These are phyloP conservation scores for Psix sp. DNA, from an alignment of 1,140 invertebrate genomes.

Conservation along the genomic window DNA sequence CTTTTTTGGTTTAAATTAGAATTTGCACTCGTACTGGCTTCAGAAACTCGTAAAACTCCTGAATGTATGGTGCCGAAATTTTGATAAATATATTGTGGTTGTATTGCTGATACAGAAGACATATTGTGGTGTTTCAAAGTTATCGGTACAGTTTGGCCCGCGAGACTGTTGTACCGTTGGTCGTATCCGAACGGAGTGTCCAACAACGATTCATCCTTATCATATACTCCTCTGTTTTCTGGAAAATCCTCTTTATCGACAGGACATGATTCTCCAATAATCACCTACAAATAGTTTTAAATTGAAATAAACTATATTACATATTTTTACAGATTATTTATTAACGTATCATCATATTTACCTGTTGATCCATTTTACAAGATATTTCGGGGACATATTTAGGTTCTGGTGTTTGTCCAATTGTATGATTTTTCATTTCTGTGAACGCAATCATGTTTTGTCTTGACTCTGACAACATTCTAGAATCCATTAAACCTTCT, in stretches of 20 bases:
- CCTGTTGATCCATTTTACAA: conserved; percentile 47
- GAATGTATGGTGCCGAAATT: conserved; percentile 76
- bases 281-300: conserved; percentile 20
- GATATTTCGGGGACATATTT: conserved; percentile 68
- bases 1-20: conserved; percentile 74
- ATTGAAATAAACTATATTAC: too few relatives aligned
- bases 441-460: conserved; percentile 74
- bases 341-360: too few relatives aligned
- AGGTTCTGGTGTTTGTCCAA: conserved; percentile 68
- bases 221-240: conserved; percentile 57
- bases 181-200: conserved; percentile 72
- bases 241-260: conserved; percentile 66
- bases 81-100: conserved; percentile 73
- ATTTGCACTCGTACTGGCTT: conserved; percentile 73
- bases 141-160: conserved; percentile 75
- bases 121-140: conserved; percentile 74
- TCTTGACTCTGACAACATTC: conserved; percentile 70
- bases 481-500: conserved; percentile 74
- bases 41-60: conserved; percentile 72
- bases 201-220: conserved; percentile 67
- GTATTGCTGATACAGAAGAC: conserved; percentile 69
- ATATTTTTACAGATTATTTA: too few relatives aligned
- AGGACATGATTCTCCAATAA: conserved; percentile 50
- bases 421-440: conserved; percentile 69
- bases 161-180: conserved; percentile 68